These are phyloP conservation scores for Drosophila hawaiiensis DNA, from an alignment of 2,888 invertebrate genomes.

Conservation along the genomic window DNA sequence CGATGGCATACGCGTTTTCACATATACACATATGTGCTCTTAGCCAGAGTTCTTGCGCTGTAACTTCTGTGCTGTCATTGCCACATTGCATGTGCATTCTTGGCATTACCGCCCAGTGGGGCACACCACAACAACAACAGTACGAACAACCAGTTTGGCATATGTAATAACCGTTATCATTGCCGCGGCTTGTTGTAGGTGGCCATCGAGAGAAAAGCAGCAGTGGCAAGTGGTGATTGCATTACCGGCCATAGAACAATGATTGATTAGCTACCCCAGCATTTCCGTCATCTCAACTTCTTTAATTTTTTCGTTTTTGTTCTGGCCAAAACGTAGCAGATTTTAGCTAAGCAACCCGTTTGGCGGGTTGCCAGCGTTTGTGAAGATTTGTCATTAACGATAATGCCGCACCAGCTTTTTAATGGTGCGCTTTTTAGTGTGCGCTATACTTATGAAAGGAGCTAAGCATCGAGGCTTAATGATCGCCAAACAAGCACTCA, in stretches of 20 bases:
- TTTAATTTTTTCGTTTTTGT: conserved; percentile 18
- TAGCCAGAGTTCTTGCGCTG: conserved; percentile 51
- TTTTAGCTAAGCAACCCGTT: conserved; percentile 58
- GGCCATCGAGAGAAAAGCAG: conserved; percentile 59
- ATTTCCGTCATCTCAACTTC: conserved; percentile 56
- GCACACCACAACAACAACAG: conserved; percentile 17
- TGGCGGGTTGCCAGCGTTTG: conserved; percentile 59
- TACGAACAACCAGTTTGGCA: conserved; percentile 67
- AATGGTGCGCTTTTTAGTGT: conserved; percentile 66
- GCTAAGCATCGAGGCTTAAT: conserved; percentile 34
- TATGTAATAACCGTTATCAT: conserved; percentile 74
- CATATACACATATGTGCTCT: conserved; percentile 12
- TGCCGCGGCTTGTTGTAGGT: conserved; percentile 51
- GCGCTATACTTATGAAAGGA: conserved; percentile 63
- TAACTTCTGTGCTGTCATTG: conserved; percentile 57
- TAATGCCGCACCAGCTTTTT: conserved; percentile 54
- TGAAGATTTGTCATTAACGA: conserved; percentile 70
- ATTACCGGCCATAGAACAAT: conserved; percentile 31
- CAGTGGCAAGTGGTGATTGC: conserved; percentile 46
- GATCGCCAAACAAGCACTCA: conserved; percentile 18
- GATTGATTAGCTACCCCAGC: conserved; percentile 54
- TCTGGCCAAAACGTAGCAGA: conserved; percentile 36
- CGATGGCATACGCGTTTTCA: conserved; percentile 40
- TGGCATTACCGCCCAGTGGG: conserved; percentile 67
- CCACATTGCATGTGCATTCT: conserved; percentile 51